Percentiles rank a stretch among this genome's conserved stretches.
Conservation (phyloP, 37 sponge, comb jelly and placozoan species). For the Cladorhizidae sp. region DNA sequence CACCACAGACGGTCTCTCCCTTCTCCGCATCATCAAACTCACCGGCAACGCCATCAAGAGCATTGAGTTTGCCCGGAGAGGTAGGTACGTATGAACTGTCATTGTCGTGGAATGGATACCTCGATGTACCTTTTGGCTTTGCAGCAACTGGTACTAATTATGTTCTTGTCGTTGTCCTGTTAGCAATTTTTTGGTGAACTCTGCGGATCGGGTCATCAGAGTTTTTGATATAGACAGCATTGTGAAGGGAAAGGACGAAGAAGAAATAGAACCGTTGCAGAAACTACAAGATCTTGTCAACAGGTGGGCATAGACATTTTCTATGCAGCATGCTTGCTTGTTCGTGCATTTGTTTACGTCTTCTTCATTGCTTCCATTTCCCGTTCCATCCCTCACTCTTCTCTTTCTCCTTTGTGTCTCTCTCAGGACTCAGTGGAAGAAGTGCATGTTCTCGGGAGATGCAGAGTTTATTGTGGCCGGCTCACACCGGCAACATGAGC, state of each 20-base stretch:
- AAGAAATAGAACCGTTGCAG: slow-evolving; percentile 84
- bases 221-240: slow-evolving; percentile 88
- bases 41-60: slow-evolving; percentile 75
- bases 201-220: slow-evolving; percentile 88
- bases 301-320: slow-evolving; percentile 62
- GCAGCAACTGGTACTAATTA: neutral
- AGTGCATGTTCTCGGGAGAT: slow-evolving; percentile 94
- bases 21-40: slow-evolving; percentile 46
- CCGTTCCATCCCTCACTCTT: neutral
- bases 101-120: neutral
- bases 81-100: slow-evolving; percentile 39
- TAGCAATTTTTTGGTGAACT: slow-evolving; percentile 91
- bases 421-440: slow-evolving; percentile 94
- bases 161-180: neutral
- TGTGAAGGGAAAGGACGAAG: slow-evolving; percentile 28
- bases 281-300: slow-evolving; percentile 95
- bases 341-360: too few species aligned
- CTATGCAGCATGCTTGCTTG: neutral
- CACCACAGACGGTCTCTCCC: slow-evolving; percentile 20
- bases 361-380: neutral
- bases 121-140: neutral
- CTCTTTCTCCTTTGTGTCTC: neutral
- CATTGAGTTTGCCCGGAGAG: slow-evolving; percentile 92
- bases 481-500: slow-evolving; percentile 89
- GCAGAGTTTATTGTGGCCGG: slow-evolving; percentile 96